phyloP scores from a whole-genome alignment of 2,113 vertebrate species.

The Saguinus imperator region DNA sequence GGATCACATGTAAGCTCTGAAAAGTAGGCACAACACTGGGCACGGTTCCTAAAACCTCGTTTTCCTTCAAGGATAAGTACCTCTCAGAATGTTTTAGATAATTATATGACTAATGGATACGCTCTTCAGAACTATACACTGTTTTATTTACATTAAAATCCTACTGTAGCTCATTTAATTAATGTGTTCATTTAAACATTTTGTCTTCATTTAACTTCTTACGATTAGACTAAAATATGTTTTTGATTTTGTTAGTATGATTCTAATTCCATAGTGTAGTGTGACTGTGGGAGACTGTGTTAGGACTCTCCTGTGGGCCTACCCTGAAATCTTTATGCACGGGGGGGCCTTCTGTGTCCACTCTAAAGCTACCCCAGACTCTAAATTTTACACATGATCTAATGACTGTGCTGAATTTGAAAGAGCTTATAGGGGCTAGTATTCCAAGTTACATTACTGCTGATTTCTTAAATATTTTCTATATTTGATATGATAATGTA shows the following conservation, averaged over 20 bases:
- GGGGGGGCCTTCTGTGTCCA: accelerated
- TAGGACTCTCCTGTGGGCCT: accelerated
- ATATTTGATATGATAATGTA: not conserved
- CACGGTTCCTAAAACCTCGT: not conserved
- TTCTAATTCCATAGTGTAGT: not conserved
- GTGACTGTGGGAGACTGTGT: no score
- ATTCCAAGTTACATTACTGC: not conserved
- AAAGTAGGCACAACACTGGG: not conserved
- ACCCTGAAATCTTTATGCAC: not conserved
- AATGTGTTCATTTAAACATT: not conserved
- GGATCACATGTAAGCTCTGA: not conserved
- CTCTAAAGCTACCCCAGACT: not conserved
- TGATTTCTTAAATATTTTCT: not conserved
- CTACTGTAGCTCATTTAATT: not conserved
- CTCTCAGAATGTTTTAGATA: not conserved
- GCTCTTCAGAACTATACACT: not conserved
- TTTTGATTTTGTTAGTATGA: not conserved
- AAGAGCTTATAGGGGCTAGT: not conserved
- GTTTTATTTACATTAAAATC: not conserved
- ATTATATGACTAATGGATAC: not conserved
- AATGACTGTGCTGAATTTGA: not conserved
- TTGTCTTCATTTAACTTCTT: not conserved
- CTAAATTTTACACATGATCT: not conserved
- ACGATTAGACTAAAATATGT: not conserved
- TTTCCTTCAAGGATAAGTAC: no score